Conservation (phyloP, 2,113 vertebrate species). For the Pseudopipra pipra region DNA sequence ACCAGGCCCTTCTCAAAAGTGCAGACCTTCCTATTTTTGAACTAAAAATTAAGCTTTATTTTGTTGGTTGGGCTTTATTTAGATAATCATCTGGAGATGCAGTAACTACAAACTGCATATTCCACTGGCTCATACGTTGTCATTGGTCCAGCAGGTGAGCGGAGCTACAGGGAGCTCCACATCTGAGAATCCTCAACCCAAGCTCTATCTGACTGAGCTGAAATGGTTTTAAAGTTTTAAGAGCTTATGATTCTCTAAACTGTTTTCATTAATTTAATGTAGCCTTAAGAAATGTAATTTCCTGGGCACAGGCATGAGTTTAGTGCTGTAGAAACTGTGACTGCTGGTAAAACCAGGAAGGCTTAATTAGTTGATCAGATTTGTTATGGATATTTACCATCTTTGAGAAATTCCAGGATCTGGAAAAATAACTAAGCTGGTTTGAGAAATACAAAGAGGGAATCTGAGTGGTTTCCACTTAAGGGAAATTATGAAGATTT, state of each 20-base stretch:
- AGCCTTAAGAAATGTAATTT: not conserved
- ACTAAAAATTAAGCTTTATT: not conserved
- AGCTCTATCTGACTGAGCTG: not conserved
- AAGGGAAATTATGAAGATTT: not conserved
- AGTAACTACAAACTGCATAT: not conserved
- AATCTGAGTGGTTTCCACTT: not conserved
- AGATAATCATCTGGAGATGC: not conserved
- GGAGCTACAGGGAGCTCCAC: not conserved
- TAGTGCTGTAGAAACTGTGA: not conserved
- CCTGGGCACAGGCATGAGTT: not conserved
- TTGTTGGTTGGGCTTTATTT: not conserved
- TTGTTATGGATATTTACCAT: not conserved
- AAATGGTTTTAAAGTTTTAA: not conserved
- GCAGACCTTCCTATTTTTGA: not conserved
- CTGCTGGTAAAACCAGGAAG: not conserved
- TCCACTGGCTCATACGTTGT: not conserved
- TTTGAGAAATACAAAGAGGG: not conserved
- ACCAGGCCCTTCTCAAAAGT: not conserved
- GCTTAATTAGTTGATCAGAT: not conserved
- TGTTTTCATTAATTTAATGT: not conserved
- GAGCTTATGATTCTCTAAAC: not conserved
- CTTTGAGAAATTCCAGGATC: not conserved
- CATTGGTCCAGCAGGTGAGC: fast-evolving
- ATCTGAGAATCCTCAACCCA: not conserved
- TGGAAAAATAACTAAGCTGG: not conserved